These are phyloP conservation scores for Poeciliopsis occidentalis DNA, from an alignment of 2,113 vertebrate species.

Conservation along the genomic window DNA sequence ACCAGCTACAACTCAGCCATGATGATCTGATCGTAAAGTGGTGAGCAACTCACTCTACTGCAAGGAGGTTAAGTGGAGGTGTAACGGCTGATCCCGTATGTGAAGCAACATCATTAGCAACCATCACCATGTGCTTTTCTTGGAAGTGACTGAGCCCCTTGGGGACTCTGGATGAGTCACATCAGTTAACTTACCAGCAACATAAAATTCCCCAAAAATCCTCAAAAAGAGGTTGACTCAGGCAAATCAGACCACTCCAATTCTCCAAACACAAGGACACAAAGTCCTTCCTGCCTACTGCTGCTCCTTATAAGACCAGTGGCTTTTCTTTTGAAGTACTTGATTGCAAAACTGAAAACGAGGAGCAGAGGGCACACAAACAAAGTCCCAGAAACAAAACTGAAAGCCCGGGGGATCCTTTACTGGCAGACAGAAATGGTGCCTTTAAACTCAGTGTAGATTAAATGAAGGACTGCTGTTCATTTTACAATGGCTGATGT, in stretches of 20 bases:
- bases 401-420: not conserved
- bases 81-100: conserved; percentile 19
- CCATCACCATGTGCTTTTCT: conserved; percentile 37
- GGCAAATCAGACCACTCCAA: conserved; percentile 40
- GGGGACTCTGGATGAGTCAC: conserved; percentile 61
- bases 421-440: not conserved
- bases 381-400: not conserved
- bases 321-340: not conserved
- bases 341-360: not conserved
- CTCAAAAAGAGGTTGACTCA: conserved; percentile 59
- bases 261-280: conserved; percentile 53
- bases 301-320: conserved; percentile 11
- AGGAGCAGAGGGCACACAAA: not conserved
- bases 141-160: conserved; percentile 47
- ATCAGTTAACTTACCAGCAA: conserved; percentile 55
- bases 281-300: conserved; percentile 9
- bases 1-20: conserved; percentile 32
- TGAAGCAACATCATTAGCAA: conserved; percentile 21
- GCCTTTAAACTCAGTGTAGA: not conserved
- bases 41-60: conserved; percentile 6
- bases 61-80: conserved; percentile 16
- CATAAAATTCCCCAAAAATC: conserved; percentile 49
- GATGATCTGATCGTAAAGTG: conserved; percentile 25
- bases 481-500: not conserved
- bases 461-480: not conserved